Percentiles rank a stretch among this genome's conserved stretches.
These are phyloP conservation scores for Xenops minutus DNA, from an alignment of 2,797 vertebrate species.

Conservation along the genomic window DNA sequence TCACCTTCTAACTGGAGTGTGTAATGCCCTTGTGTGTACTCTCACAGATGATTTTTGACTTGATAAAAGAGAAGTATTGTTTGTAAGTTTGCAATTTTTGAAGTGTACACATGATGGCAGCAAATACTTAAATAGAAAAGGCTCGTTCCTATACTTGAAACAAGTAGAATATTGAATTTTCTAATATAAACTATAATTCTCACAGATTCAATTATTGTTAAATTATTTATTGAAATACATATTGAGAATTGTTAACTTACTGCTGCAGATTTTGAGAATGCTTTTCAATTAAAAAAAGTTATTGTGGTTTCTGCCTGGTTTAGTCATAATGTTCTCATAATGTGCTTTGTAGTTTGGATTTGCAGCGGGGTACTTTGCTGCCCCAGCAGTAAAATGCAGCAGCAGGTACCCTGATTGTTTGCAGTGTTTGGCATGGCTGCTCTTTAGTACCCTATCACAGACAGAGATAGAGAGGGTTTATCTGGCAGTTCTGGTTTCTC, in stretches of 20 bases:
- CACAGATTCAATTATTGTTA: neutral
- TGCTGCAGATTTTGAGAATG: neutral
- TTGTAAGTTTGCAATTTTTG: constrained; percentile 37
- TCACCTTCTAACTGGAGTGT: neutral
- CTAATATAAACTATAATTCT: neutral
- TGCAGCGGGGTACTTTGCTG: neutral
- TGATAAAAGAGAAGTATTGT: neutral
- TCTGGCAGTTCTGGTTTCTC: neutral
- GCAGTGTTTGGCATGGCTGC: neutral
- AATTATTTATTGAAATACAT: neutral
- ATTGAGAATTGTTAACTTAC: neutral
- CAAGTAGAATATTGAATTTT: neutral
- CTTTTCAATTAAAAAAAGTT: neutral
- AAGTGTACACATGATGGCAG: constrained; percentile 72
- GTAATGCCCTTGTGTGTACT: neutral
- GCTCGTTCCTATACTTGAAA: neutral
- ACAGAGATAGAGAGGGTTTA: too few relatives aligned
- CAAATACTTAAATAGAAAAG: constrained; percentile 44
- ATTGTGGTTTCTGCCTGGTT: neutral
- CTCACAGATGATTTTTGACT: neutral
- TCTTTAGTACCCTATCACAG: neutral
- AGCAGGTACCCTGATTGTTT: neutral
- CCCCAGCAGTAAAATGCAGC: fast-evolving
- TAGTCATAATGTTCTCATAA: neutral
- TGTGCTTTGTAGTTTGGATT: neutral